phyloP scores from a whole-genome alignment of 2,888 invertebrate genomes.

The Xanthia togata region DNA sequence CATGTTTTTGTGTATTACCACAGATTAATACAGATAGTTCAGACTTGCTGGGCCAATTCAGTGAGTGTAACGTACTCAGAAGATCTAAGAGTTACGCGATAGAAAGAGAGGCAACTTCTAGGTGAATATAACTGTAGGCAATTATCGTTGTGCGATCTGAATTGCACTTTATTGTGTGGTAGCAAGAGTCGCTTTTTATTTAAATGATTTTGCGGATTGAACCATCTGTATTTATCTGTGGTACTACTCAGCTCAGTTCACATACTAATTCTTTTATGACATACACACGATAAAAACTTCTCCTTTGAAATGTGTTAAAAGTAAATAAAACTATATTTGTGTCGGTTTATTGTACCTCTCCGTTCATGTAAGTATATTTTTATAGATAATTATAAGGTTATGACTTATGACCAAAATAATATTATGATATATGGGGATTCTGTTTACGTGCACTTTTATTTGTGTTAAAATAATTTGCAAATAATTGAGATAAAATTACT shows the following conservation, averaged over 20 bases:
- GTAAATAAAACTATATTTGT: constrained; percentile 14
- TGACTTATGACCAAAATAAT: constrained; percentile 7
- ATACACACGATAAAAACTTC: constrained; percentile 1
- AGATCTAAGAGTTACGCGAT: too few relatives aligned
- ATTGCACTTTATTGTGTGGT: too few relatives aligned
- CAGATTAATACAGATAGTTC: too few relatives aligned
- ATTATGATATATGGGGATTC: not conserved
- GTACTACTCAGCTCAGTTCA: constrained; percentile 28
- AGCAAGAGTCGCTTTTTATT: too few relatives aligned
- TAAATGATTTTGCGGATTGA: too few relatives aligned
- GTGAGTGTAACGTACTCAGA: too few relatives aligned
- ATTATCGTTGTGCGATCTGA: too few relatives aligned
- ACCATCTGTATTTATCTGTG: too few relatives aligned
- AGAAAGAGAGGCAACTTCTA: too few relatives aligned
- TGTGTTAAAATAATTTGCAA: not conserved
- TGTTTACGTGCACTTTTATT: not conserved
- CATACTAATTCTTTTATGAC: constrained; percentile 11
- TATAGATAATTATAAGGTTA: not conserved
- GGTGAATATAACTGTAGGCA: too few relatives aligned
- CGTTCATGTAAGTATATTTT: not conserved
- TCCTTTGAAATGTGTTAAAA: constrained; percentile 22
- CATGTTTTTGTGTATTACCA: constrained; percentile 16
- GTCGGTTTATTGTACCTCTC: not conserved
- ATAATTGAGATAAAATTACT: not conserved
- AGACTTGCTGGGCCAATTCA: too few relatives aligned